These are phyloP conservation scores for Aphaenogaster ashmeadi DNA, from an alignment of 1,140 invertebrate species.

Conservation along the genomic window DNA sequence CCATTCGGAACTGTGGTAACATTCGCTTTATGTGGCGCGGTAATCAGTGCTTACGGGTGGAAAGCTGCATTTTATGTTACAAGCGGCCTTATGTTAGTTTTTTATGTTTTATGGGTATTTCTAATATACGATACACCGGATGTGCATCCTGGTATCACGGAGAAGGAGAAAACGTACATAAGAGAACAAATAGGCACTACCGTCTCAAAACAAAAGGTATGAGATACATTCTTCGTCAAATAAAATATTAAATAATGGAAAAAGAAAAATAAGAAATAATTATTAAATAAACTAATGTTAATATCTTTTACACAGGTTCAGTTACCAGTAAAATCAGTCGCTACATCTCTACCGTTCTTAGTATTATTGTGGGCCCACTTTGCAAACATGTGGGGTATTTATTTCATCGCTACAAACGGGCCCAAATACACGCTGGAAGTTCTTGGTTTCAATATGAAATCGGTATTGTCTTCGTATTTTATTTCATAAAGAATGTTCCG, in stretches of 20 bases:
- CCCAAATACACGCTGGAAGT: conserved; percentile 96
- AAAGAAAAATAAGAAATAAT: neutral
- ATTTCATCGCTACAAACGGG: conserved; percentile 94
- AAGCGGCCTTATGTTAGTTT: conserved; percentile 89
- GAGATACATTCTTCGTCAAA: neutral
- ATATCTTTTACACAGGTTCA: conserved; percentile 71
- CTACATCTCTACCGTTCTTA: conserved; percentile 90
- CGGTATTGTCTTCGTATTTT: conserved; percentile 83
- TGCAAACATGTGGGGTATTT: conserved; percentile 93
- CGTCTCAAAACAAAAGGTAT: conserved; percentile 87
- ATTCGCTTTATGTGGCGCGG: conserved; percentile 90
- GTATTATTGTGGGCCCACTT: conserved; percentile 91
- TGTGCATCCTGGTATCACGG: conserved; percentile 91
- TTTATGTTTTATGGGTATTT: conserved; percentile 89
- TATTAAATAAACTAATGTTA: neutral
- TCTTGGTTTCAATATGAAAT: conserved; percentile 93
- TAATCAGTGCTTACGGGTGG: conserved; percentile 91
- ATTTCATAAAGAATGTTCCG: neutral
- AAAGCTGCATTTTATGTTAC: conserved; percentile 91
- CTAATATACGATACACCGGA: conserved; percentile 92
- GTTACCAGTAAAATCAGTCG: conserved; percentile 85
- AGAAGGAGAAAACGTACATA: conserved; percentile 93
- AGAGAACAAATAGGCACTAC: conserved; percentile 88
- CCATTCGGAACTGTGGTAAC: conserved; percentile 93
- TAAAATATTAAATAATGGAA: neutral